Evolutionary conservation across 2,888 invertebrate genomes (phyloP).

Genomic region (Eueremaeus valkanovi): DNA sequence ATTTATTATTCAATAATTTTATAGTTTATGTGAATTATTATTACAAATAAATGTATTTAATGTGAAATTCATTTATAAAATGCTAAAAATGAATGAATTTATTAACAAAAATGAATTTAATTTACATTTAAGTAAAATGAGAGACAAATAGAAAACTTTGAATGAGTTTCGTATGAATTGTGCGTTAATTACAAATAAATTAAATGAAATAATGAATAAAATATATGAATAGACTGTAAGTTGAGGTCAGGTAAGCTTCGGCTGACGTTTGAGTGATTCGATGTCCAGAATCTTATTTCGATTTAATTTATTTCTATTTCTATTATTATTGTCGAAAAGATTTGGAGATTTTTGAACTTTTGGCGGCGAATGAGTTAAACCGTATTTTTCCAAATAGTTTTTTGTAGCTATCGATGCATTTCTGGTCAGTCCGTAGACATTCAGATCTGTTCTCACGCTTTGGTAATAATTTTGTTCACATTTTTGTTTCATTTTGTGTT

Average conservation of each 20-base stretch:
- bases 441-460: background rate
- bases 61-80: no score
- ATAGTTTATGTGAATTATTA: no score
- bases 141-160: no score
- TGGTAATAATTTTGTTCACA: background rate
- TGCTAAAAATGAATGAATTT: no score
- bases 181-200: no score
- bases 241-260: constrained; percentile 3
- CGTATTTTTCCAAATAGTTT: constrained; percentile 40
- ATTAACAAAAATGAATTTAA: no score
- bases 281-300: constrained; percentile 16
- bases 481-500: background rate
- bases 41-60: no score
- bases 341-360: constrained; percentile 5
- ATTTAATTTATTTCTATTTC: background rate
- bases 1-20: no score
- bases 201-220: no score
- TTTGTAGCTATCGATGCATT: constrained; percentile 39
- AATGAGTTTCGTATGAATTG: no score
- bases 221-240: no score
- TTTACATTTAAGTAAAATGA: no score
- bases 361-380: constrained; percentile 36
- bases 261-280: constrained; percentile 14
- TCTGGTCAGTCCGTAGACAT: constrained; percentile 35
- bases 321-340: background rate